Percentiles rank a stretch among this genome's conserved stretches.
Evolutionary conservation across 1,140 invertebrate genomes (phyloP).

Genomic region (Brachionus paranguensis): DNA sequence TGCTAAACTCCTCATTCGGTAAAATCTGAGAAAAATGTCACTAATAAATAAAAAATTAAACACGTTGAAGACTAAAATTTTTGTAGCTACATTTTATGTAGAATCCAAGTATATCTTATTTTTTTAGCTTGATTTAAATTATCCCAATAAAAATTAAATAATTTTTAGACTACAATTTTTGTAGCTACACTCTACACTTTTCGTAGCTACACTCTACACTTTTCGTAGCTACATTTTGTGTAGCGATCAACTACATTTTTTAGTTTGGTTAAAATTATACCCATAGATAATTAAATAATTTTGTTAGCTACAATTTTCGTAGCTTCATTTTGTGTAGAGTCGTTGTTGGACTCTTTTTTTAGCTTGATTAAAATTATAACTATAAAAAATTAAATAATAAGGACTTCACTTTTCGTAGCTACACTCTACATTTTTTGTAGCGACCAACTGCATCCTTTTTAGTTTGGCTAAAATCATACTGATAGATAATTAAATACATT

Average conservation of each 20-base stretch:
- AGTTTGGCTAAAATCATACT: too few species aligned
- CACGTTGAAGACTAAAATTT: background rate
- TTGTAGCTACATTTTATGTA: background rate
- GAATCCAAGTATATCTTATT: background rate
- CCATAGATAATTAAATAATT: background rate
- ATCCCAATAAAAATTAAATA: background rate
- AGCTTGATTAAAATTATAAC: background rate
- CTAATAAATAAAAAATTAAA: background rate
- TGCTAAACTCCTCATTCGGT: too few species aligned
- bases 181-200: background rate
- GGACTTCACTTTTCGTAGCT: background rate
- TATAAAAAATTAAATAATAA: too few species aligned
- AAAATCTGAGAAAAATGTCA: too few species aligned
- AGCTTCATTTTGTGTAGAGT: background rate
- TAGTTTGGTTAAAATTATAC: background rate
- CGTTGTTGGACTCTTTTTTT: background rate
- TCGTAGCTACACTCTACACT: background rate
- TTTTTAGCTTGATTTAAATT: background rate
- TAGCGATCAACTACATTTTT: background rate
- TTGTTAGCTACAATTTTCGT: background rate
- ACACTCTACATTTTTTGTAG: background rate
- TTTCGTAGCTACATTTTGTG: background rate
- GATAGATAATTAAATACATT: too few species aligned
- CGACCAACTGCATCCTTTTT: too few species aligned
- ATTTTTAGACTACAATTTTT: background rate